These are phyloP conservation scores for Lycaena phlaeas DNA, from an alignment of 2,888 invertebrate species.

Conservation along the genomic window DNA sequence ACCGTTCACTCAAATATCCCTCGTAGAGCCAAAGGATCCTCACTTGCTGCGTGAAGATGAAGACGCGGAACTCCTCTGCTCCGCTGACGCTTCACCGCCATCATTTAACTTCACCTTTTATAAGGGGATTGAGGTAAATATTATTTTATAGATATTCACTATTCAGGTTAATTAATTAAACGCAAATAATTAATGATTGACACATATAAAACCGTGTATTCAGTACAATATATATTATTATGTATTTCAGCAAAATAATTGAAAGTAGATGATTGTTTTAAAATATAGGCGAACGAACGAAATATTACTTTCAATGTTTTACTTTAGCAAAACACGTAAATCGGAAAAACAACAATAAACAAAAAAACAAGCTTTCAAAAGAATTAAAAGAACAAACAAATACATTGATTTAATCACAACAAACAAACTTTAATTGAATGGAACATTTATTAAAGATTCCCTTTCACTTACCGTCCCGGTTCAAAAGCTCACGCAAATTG, in stretches of 20 bases:
- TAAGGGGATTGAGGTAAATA: constrained; percentile 80
- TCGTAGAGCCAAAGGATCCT: constrained; percentile 75
- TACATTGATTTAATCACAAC: not conserved
- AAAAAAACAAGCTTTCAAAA: no score
- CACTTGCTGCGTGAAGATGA: constrained; percentile 81
- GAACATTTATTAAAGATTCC: constrained; percentile 1
- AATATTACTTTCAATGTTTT: no score
- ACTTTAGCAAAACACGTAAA: no score
- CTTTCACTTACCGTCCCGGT: not conserved
- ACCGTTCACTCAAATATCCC: constrained; percentile 79
- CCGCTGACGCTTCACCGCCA: constrained; percentile 83
- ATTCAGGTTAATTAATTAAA: no score
- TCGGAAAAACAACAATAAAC: no score
- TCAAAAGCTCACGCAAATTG: constrained; percentile 20
- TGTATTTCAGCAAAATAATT: no score
- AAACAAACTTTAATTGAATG: not conserved
- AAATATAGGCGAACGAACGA: no score
- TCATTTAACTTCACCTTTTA: constrained; percentile 84
- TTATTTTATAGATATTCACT: not conserved
- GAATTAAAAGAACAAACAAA: no score
- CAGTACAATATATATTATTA: no score
- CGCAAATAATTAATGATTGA: not conserved
- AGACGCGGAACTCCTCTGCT: constrained; percentile 83
- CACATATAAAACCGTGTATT: no score
- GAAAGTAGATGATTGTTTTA: no score